Conservation (phyloP, 2,888 invertebrate species). For the Xestia rhomboidea region DNA sequence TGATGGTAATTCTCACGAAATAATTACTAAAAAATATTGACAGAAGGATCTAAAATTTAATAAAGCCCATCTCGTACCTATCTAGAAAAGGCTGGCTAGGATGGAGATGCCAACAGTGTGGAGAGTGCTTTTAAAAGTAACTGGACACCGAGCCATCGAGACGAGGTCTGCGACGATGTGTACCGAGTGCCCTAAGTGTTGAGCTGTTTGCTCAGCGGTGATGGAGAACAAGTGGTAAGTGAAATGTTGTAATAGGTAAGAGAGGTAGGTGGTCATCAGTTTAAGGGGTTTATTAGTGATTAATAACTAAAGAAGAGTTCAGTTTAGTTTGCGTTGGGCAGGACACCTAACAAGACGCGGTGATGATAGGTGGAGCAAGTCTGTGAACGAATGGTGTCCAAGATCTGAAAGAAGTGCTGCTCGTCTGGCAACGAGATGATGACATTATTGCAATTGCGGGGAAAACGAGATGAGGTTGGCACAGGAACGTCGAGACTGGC, state of each 20-base stretch:
- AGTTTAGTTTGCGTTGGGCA: neutral
- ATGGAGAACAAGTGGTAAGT: slow-evolving; percentile 56
- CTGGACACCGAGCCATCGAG: slow-evolving; percentile 54
- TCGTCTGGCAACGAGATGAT: too few relatives aligned
- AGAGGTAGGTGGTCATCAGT: neutral
- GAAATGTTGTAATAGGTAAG: slow-evolving; percentile 11
- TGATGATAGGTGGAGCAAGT: neutral
- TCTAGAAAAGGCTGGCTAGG: slow-evolving; percentile 19
- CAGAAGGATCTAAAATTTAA: slow-evolving; percentile 14
- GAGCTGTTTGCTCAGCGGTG: slow-evolving; percentile 45
- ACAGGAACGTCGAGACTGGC: neutral
- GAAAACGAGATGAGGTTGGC: too few relatives aligned
- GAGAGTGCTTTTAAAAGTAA: slow-evolving; percentile 61
- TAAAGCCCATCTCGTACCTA: slow-evolving; percentile 6
- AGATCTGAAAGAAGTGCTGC: neutral
- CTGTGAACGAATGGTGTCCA: neutral
- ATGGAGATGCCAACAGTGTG: slow-evolving; percentile 50
- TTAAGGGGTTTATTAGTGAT: neutral
- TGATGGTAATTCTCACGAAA: slow-evolving; percentile 15
- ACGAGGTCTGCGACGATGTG: slow-evolving; percentile 41
- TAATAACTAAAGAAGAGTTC: neutral
- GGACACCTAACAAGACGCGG: neutral
- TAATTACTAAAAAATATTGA: slow-evolving; percentile 15
- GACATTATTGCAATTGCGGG: neutral
- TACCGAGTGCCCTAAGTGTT: slow-evolving; percentile 39